phyloP scores from a whole-genome alignment of 2,888 invertebrate genomes.

The Philereme vetulata region DNA sequence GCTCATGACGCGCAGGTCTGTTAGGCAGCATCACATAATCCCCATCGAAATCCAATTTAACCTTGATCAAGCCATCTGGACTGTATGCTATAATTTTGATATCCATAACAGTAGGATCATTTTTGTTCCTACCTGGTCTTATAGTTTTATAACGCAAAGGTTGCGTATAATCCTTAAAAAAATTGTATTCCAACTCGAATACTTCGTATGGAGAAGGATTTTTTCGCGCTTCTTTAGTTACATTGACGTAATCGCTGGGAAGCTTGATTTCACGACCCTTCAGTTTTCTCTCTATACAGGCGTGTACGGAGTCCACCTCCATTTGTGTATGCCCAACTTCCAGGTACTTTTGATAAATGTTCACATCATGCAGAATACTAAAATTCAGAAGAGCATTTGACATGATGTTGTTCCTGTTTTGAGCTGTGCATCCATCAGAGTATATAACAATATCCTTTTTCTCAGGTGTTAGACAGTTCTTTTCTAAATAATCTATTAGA shows the following conservation, averaged over 20 bases:
- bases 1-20: slow-evolving; percentile 1
- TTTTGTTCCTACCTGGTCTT: too few species aligned
- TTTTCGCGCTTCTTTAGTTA: too few species aligned
- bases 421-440: slow-evolving; percentile 10
- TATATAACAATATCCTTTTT: slow-evolving; percentile 5
- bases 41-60: slow-evolving; percentile 10
- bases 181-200: too few species aligned
- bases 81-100: slow-evolving; percentile 8
- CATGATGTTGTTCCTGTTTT: slow-evolving; percentile 12
- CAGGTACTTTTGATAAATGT: slow-evolving; percentile 9
- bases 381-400: slow-evolving; percentile 12
- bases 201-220: too few species aligned
- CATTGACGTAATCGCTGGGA: slow-evolving; percentile 4
- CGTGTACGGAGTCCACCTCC: slow-evolving; percentile 23
- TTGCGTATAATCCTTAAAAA: too few species aligned
- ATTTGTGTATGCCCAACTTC: slow-evolving; percentile 20
- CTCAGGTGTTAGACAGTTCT: neutral
- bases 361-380: neutral
- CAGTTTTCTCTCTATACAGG: slow-evolving; percentile 14
- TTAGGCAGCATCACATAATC: slow-evolving; percentile 3
- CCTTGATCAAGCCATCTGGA: slow-evolving; percentile 8
- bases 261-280: slow-evolving; percentile 11
- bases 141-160: too few species aligned
- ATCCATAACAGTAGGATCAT: neutral
- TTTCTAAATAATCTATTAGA: slow-evolving; percentile 3